Evolutionary conservation across 2,888 invertebrate genomes (phyloP).

Genomic region (Phyllotreta cruciferae): DNA sequence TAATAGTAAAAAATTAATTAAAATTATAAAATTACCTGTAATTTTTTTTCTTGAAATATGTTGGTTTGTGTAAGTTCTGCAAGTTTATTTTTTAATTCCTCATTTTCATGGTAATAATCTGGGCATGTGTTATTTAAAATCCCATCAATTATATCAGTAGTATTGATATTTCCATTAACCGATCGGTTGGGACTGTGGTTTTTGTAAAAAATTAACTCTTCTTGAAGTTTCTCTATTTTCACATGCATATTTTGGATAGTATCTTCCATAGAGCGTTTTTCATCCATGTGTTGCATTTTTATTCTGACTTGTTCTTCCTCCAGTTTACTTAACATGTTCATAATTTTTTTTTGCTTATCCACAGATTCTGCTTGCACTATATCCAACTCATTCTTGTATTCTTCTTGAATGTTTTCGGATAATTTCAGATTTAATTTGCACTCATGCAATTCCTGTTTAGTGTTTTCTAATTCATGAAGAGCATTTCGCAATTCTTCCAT

Average conservation of each 20-base stretch:
- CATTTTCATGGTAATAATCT: constrained; percentile 27
- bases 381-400: constrained; percentile 48
- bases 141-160: constrained; percentile 32
- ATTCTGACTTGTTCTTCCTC: constrained; percentile 40
- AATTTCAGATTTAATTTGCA: constrained; percentile 45
- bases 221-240: constrained; percentile 35
- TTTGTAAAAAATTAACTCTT: constrained; percentile 31
- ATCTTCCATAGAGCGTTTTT: constrained; percentile 35
- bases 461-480: constrained; percentile 41
- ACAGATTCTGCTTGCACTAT: constrained; percentile 37
- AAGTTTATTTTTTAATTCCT: constrained; percentile 36
- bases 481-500: background rate
- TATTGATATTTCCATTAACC: constrained; percentile 25
- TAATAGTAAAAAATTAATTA: background rate
- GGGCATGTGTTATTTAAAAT: constrained; percentile 19
- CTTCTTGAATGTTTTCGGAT: constrained; percentile 43
- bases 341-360: constrained; percentile 32
- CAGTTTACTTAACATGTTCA: constrained; percentile 38
- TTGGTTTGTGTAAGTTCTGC: constrained; percentile 33
- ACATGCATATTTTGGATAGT: constrained; percentile 38
- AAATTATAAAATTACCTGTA: constrained; percentile 25
- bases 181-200: constrained; percentile 17
- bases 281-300: constrained; percentile 37
- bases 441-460: constrained; percentile 49
- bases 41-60: constrained; percentile 17